phyloP scores from a whole-genome alignment of 64 coral and sea anemone genomes.

The Hydrozoanthus tunicans region DNA sequence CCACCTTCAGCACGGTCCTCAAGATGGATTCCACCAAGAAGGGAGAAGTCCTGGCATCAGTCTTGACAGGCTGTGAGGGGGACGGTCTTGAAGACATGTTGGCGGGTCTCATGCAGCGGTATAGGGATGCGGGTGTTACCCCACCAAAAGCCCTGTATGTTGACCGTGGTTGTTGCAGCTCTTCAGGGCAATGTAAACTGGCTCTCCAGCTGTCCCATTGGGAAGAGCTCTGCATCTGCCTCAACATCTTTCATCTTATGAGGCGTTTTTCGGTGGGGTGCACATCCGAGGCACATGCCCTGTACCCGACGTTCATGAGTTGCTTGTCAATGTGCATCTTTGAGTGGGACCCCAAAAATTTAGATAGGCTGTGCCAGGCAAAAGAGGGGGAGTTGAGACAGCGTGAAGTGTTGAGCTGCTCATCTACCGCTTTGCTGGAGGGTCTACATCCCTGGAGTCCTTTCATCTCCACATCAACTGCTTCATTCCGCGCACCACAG shows the following conservation, averaged over 20 bases:
- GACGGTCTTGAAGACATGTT: conserved; percentile 63
- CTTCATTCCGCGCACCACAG: conserved; percentile 34
- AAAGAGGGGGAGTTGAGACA: conserved; percentile 6
- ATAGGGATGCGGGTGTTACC: conserved; percentile 4
- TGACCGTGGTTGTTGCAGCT: conserved; percentile 55
- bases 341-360: conserved; percentile 49
- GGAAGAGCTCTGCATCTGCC: conserved; percentile 21
- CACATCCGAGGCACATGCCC: conserved; percentile 35
- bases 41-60: background rate
- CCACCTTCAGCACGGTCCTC: conserved; percentile 38
- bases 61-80: background rate
- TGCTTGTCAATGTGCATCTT: conserved; percentile 57
- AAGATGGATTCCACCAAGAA: conserved; percentile 78
- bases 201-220: conserved; percentile 25
- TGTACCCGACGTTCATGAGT: conserved; percentile 45
- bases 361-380: background rate
- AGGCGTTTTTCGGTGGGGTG: conserved; percentile 30
- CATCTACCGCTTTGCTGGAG: conserved; percentile 40
- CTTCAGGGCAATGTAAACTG: background rate
- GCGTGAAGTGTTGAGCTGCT: conserved; percentile 31
- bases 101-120: conserved; percentile 28
- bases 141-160: conserved; percentile 57
- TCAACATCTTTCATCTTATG: conserved; percentile 58
- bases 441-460: conserved; percentile 47
- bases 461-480: conserved; percentile 61